These are phyloP conservation scores for Cancer borealis DNA, from an alignment of 2,888 invertebrate species.

Conservation along the genomic window DNA sequence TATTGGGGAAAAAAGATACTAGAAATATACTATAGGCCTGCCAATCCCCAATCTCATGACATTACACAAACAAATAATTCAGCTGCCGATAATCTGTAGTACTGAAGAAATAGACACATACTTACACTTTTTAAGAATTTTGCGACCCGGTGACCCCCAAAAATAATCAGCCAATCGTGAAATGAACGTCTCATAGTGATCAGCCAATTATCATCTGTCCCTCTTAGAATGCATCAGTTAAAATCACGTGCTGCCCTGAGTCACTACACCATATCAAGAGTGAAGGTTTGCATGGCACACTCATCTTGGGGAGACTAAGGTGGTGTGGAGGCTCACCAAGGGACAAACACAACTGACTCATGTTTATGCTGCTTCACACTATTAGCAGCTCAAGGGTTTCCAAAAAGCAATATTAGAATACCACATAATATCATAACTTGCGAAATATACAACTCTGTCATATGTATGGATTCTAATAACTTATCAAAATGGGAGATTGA, in stretches of 20 bases:
- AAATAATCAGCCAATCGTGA: conserved; percentile 69
- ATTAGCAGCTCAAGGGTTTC: neutral
- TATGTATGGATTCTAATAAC: conserved; percentile 10
- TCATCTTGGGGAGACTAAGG: neutral
- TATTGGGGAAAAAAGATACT: neutral
- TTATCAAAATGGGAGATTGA: neutral
- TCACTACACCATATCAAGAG: neutral
- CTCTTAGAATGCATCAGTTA: conserved; percentile 6
- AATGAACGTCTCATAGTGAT: conserved; percentile 66
- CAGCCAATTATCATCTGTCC: neutral
- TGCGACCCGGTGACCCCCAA: conserved; percentile 68
- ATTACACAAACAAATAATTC: neutral
- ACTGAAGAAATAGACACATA: conserved; percentile 33
- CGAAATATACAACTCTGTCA: neutral
- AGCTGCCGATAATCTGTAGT: neutral
- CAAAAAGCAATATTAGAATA: neutral
- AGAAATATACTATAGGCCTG: neutral
- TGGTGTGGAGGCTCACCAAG: neutral
- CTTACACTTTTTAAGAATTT: conserved; percentile 66
- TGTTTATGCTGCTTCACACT: neutral
- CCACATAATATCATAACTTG: neutral
- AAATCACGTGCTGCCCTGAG: neutral
- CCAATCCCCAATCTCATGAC: neutral
- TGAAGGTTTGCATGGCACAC: neutral
- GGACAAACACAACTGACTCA: conserved; percentile 20